phyloP scores from a whole-genome alignment of 2,797 vertebrate species.

The Lacerta bilineata region DNA sequence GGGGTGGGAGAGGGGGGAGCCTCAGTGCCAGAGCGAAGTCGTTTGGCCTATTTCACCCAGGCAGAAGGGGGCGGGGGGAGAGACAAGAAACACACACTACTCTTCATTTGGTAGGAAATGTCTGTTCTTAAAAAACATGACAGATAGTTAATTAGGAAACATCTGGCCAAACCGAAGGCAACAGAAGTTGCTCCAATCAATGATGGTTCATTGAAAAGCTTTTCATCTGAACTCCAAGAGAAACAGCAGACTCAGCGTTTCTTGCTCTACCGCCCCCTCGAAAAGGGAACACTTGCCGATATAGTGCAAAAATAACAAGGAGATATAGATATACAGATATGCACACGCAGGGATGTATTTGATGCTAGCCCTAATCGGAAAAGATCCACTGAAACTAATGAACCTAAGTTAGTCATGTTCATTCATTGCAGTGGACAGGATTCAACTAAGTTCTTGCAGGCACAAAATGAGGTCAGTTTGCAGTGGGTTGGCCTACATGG shows the following conservation, averaged over 20 bases:
- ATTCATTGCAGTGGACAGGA: too few relatives aligned
- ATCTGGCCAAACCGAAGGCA: slow-evolving; percentile 69
- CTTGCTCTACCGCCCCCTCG: not conserved
- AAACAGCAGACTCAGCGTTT: slow-evolving; percentile 61
- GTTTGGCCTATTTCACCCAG: slow-evolving; percentile 63
- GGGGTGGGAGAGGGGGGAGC: slow-evolving; percentile 25
- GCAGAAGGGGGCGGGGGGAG: not conserved
- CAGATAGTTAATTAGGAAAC: slow-evolving; percentile 75
- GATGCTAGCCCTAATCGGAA: too few relatives aligned
- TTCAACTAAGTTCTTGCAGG: too few relatives aligned
- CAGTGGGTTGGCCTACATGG: too few relatives aligned
- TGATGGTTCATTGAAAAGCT: slow-evolving; percentile 71
- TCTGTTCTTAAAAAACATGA: slow-evolving; percentile 54
- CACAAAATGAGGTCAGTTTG: too few relatives aligned
- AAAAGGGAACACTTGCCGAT: slow-evolving; percentile 48
- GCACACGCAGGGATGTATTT: too few relatives aligned
- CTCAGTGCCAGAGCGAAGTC: slow-evolving; percentile 64
- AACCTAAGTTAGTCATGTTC: too few relatives aligned
- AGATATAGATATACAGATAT: not conserved
- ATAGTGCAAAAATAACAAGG: slow-evolving; percentile 64
- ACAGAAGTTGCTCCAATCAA: slow-evolving; percentile 73
- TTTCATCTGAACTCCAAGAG: slow-evolving; percentile 66
- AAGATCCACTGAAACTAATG: too few relatives aligned
- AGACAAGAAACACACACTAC: slow-evolving; percentile 53
- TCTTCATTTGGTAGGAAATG: slow-evolving; percentile 70